These are phyloP conservation scores for Gobio gobio DNA, from an alignment of 2,113 vertebrate genomes.

Conservation along the genomic window DNA sequence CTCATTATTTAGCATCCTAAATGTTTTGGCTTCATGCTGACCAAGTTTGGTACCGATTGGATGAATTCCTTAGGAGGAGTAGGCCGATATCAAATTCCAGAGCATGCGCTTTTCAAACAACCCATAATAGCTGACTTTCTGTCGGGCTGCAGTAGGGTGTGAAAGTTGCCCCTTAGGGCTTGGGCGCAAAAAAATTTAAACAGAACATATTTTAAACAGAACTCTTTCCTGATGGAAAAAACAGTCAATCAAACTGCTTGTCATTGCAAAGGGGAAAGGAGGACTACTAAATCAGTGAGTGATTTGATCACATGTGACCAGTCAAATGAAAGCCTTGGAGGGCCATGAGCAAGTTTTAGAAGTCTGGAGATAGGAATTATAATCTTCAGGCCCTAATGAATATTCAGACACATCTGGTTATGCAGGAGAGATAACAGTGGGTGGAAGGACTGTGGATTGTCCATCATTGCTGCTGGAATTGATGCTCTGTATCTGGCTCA, in stretches of 20 bases:
- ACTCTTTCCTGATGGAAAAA: neutral
- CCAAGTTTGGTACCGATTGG: too few relatives aligned
- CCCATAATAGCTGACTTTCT: too few relatives aligned
- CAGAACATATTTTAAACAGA: neutral
- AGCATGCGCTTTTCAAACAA: too few relatives aligned
- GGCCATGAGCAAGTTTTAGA: slow-evolving; percentile 58
- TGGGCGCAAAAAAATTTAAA: too few relatives aligned
- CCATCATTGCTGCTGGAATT: slow-evolving; percentile 48
- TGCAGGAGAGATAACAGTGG: slow-evolving; percentile 69
- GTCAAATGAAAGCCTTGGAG: slow-evolving; percentile 6
- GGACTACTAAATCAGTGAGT: neutral
- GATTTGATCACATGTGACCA: neutral
- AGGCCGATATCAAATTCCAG: too few relatives aligned
- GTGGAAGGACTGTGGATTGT: slow-evolving; percentile 55
- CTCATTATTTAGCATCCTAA: too few relatives aligned
- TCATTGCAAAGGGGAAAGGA: neutral
- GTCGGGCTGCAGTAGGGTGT: too few relatives aligned
- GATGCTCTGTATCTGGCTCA: slow-evolving; percentile 49
- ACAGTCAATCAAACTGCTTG: neutral
- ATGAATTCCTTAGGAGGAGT: too few relatives aligned
- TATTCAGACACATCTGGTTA: slow-evolving; percentile 68
- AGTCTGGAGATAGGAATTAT: slow-evolving; percentile 61
- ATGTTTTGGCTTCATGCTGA: too few relatives aligned
- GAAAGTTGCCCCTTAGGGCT: too few relatives aligned
- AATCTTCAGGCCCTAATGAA: slow-evolving; percentile 65